Evolutionary conservation across 2,113 vertebrate genomes (phyloP), one percentile per base, ranked within the genome.

Genomic region (Bambusicola thoracicus): DNA sequence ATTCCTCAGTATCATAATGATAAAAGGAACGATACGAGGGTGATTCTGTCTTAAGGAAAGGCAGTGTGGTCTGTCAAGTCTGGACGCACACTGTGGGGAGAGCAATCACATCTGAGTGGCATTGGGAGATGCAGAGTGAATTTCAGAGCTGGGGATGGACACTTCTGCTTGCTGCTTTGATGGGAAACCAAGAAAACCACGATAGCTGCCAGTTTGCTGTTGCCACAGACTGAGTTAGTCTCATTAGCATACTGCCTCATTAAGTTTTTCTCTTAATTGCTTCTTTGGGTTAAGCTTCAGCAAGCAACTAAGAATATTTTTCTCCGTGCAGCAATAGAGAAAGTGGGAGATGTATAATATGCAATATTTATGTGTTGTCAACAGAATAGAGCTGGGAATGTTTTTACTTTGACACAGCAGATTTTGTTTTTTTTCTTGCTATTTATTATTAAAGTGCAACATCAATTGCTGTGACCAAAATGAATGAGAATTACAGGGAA

Each of bases 231-330:
- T 46, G 90, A 92, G 81, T 79, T 40, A 13, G 10, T 73, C 80
- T 95, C 85, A 80, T 93, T 85, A 85, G 61, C 24, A 4, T 27
- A 18, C 34, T 24, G 14, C 76, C 86, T 96, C 86, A 72, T 95
- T 93, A 81, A n/a, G 44, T 62, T 90, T 94, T 76, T 27, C 58
- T 56, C 41, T 69, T 78, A 73, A 90, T 87, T 81, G 72, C 46
- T 66, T 78, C 32, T 32, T 51, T 69, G 75, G 74, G 21, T 70
- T 87, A 67, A 79, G 91, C 79, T 90, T 87, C 91, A 74, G 22
- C 38, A 69, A 91, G 81, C 67, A 34, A 25, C 55, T 48, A 70
- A 70, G 18, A 32, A 8, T 29, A 44, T 53, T 81, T 29, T 90
- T 62, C 29, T 88, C 53, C 14, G 4, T 81, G 84, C 72, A 24